Evolutionary conservation across 1,140 invertebrate species (phyloP).

Genomic region (Drosophila orena): DNA sequence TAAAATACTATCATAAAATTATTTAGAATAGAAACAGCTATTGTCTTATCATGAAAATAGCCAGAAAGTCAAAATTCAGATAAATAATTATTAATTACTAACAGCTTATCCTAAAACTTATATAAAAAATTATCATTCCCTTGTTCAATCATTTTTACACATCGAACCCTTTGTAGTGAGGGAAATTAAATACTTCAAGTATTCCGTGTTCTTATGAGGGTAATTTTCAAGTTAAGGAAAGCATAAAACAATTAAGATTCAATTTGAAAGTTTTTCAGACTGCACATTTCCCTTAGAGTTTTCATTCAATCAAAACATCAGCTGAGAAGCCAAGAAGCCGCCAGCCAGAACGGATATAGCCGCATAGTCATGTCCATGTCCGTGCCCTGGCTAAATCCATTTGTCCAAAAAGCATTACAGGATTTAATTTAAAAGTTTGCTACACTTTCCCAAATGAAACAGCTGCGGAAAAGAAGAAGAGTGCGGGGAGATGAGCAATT

Average conservation of each 20-base stretch:
- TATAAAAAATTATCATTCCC: background rate
- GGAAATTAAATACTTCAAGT: conserved; percentile 2
- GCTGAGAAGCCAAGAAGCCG: conserved; percentile 12
- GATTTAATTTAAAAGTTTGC: conserved; percentile 74
- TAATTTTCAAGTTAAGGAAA: conserved; percentile 60
- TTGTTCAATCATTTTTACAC: background rate
- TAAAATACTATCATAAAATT: no score
- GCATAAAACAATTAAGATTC: conserved; percentile 67
- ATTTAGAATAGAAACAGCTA: no score
- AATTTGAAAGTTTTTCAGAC: conserved; percentile 57
- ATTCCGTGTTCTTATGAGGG: conserved; percentile 22
- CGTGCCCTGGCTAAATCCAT: conserved; percentile 22
- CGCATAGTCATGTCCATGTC: conserved; percentile 5
- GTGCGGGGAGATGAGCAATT: conserved; percentile 22
- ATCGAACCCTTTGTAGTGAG: no score
- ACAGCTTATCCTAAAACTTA: no score
- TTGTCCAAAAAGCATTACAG: conserved; percentile 60
- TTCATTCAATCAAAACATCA: conserved; percentile 41
- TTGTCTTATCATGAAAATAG: no score
- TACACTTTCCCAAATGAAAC: conserved; percentile 34
- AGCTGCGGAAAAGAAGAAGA: background rate
- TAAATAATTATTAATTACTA: no score
- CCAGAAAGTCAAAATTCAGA: no score
- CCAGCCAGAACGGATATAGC: conserved; percentile 1
- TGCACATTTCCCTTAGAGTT: conserved; percentile 46